Conservation (phyloP, 2,113 vertebrate species). For the Thalassarche chlororhynchos region DNA sequence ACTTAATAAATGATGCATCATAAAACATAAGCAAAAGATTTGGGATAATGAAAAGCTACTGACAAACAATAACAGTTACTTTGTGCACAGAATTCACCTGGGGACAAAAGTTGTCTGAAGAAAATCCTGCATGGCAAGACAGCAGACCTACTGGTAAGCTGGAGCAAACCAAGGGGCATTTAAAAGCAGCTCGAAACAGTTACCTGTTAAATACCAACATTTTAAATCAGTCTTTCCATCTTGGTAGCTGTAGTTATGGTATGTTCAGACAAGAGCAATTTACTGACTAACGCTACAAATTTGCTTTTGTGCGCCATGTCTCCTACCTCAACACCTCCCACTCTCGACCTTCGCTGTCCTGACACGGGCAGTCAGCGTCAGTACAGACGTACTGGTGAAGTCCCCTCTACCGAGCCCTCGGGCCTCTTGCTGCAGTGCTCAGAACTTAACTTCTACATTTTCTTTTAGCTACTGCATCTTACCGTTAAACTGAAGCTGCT, state of each 20-base stretch:
- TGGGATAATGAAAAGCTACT: neutral
- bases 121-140: neutral
- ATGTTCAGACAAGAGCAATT: neutral
- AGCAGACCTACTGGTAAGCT: neutral
- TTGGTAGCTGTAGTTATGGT: neutral
- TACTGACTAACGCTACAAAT: neutral
- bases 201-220: neutral
- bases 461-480: neutral
- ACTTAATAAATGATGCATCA: neutral
- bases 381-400: accelerated
- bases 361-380: accelerated
- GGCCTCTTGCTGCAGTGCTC: neutral
- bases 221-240: neutral
- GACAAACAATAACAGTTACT: neutral
- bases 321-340: neutral
- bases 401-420: neutral
- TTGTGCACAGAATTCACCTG: neutral
- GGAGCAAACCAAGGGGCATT: neutral
- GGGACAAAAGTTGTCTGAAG: neutral
- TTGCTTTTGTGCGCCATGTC: neutral
- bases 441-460: neutral
- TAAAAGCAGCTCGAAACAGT: neutral
- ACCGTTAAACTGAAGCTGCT: neutral
- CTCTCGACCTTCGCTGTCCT: accelerated
- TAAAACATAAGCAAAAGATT: neutral